These are phyloP conservation scores for Coryphaenoides rupestris DNA, from an alignment of 2,113 vertebrate species.

Conservation along the genomic window DNA sequence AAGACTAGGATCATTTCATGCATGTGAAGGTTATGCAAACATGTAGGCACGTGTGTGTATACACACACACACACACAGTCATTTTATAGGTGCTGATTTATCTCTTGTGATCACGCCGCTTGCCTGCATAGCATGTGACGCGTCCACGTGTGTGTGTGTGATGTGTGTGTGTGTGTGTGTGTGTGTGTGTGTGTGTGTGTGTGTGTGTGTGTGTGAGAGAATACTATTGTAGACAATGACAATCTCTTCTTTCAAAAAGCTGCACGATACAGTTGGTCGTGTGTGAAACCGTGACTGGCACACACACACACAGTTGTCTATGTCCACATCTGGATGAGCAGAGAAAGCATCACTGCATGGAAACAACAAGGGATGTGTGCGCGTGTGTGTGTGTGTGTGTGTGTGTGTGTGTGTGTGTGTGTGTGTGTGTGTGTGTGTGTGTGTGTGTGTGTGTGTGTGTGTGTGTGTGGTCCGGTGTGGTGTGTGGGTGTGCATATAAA, in stretches of 20 bases:
- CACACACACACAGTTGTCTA: neutral
- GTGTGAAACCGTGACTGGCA: slow-evolving; percentile 18
- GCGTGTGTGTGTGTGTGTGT: neutral
- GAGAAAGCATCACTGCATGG: too few species aligned
- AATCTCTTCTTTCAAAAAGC: neutral
- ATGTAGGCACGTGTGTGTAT: neutral
- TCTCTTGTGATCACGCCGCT: neutral
- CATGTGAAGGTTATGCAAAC: too few species aligned
- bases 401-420: neutral
- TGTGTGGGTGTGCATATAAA: neutral
- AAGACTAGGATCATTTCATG: neutral
- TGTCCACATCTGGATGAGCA: too few species aligned
- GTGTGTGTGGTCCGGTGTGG: neutral
- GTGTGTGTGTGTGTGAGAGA: slow-evolving; percentile 1
- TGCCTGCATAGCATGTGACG: neutral
- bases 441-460: neutral
- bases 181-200: slow-evolving; percentile 22
- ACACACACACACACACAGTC: slow-evolving; percentile 8
- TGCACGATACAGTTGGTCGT: slow-evolving; percentile 26
- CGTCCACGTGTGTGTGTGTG: too few species aligned
- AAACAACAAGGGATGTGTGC: neutral
- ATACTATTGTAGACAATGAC: slow-evolving; percentile 15
- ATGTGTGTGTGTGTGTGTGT: slow-evolving; percentile 7
- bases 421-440: neutral
- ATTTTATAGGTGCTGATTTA: neutral